phyloP scores from a whole-genome alignment of 2,113 vertebrate species.

The Ophthalmolycus amberensis region DNA sequence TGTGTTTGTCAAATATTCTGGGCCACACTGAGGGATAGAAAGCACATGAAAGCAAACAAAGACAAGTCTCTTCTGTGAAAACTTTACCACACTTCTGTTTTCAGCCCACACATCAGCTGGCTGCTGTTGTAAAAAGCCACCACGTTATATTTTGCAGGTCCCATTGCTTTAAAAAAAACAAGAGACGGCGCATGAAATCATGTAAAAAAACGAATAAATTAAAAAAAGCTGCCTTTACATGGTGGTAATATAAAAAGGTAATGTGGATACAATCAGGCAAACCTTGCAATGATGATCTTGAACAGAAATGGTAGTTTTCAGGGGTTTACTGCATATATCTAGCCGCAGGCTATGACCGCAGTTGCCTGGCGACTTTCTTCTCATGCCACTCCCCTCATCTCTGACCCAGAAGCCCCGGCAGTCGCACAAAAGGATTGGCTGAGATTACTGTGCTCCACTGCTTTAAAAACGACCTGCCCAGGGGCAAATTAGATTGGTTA shows the following conservation, averaged over 20 bases:
- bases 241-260: conserved; percentile 76
- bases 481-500: conserved; percentile 90
- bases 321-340: conserved; percentile 82
- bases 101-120: conserved; percentile 1
- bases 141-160: conserved; percentile 38
- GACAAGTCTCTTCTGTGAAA: conserved; percentile 43
- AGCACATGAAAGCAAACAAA: conserved; percentile 26
- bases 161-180: background rate
- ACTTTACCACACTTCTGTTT: conserved; percentile 6
- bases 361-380: conserved; percentile 73
- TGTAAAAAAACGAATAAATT: background rate
- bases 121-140: conserved; percentile 9
- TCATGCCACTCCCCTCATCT: conserved; percentile 72
- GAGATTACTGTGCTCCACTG: conserved; percentile 86
- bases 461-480: conserved; percentile 79
- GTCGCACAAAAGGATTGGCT: conserved; percentile 83
- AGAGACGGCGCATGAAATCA: background rate
- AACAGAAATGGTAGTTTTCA: conserved; percentile 66
- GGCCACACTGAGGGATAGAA: background rate
- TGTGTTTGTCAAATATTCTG: conserved; percentile 23
- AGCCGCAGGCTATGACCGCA: conserved; percentile 78
- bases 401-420: conserved; percentile 82
- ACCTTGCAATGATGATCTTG: conserved; percentile 72
- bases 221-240: background rate
- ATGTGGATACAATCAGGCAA: conserved; percentile 80